Conservation (phyloP, 2,797 vertebrate genomes). For the Mus spretus region DNA sequence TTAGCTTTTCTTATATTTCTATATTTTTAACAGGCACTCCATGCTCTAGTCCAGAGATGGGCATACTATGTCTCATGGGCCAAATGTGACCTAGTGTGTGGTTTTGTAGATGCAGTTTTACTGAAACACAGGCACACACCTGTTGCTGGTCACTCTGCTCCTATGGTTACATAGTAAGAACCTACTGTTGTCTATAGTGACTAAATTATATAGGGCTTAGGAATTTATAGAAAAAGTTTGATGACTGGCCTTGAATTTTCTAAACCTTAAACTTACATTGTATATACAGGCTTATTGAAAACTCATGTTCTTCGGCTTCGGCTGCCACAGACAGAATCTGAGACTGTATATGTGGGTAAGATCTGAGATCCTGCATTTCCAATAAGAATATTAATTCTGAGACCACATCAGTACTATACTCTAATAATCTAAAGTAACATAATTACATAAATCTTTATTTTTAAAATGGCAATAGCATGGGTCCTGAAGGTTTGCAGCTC, state of each 20-base stretch:
- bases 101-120: slow-evolving; percentile 25
- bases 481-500: not conserved
- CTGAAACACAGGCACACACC: not conserved
- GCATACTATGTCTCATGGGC: not conserved
- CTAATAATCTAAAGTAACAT: not conserved
- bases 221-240: not conserved
- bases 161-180: not conserved
- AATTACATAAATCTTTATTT: not conserved
- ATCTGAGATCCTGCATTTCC: not conserved
- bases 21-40: not conserved
- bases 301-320: not conserved
- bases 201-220: not conserved
- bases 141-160: not conserved
- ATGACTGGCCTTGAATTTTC: not conserved
- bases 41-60: not conserved
- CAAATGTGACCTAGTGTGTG: not conserved
- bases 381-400: not conserved
- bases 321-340: not conserved
- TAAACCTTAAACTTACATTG: slow-evolving; percentile 4
- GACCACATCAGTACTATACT: not conserved
- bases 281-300: not conserved
- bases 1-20: not conserved
- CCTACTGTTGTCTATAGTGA: not conserved
- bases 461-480: not conserved
- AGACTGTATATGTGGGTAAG: not conserved